phyloP scores from a whole-genome alignment of 2,888 invertebrate species.

The Noctua janthe region DNA sequence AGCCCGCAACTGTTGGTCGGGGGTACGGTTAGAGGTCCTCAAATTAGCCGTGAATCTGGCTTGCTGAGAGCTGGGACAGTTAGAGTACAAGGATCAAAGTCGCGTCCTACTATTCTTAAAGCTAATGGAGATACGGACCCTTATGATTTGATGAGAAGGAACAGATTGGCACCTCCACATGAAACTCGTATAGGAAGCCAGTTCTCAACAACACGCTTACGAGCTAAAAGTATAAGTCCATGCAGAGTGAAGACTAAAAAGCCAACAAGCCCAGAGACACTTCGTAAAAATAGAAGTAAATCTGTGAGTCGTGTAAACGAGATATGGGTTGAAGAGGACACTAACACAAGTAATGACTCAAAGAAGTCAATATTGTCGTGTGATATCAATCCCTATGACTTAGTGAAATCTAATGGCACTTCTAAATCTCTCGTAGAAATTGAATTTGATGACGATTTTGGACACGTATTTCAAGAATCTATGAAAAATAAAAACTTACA shows the following conservation, averaged over 20 bases:
- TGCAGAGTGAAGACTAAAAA: constrained; percentile 89
- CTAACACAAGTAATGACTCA: constrained; percentile 74
- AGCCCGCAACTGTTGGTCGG: constrained; percentile 87
- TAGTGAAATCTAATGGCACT: constrained; percentile 91
- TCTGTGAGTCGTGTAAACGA: constrained; percentile 88
- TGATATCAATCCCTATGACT: constrained; percentile 95
- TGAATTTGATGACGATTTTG: constrained; percentile 89
- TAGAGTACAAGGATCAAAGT: constrained; percentile 90
- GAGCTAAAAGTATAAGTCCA: constrained; percentile 91
- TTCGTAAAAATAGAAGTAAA: constrained; percentile 85
- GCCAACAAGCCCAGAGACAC: constrained; percentile 82
- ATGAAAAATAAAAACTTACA: constrained; percentile 79
- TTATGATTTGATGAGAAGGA: constrained; percentile 95
- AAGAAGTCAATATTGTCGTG: constrained; percentile 95
- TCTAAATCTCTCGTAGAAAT: constrained; percentile 87
- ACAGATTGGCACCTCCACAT: constrained; percentile 92
- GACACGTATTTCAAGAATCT: constrained; percentile 83
- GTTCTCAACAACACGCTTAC: constrained; percentile 86
- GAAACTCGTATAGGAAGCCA: constrained; percentile 89
- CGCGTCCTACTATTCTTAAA: constrained; percentile 92
- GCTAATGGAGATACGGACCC: constrained; percentile 92
- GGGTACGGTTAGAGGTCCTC: constrained; percentile 92
- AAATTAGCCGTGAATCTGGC: constrained; percentile 85
- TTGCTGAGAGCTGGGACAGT: constrained; percentile 91
- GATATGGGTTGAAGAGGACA: constrained; percentile 85